These are phyloP conservation scores for Odontomyia ornata DNA, from an alignment of 2,888 invertebrate species.

Conservation along the genomic window DNA sequence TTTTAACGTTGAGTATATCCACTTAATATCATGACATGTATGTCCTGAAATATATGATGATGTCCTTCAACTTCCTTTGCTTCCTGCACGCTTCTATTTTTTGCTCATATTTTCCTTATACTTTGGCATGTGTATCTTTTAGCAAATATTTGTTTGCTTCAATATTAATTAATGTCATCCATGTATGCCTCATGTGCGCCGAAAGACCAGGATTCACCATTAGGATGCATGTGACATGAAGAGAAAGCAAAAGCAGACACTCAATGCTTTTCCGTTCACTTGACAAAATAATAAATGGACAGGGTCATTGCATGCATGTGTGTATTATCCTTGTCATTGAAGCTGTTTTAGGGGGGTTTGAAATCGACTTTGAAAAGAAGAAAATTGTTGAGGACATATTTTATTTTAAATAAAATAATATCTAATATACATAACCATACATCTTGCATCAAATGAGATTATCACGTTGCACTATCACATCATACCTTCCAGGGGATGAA, in stretches of 20 bases:
- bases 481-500: no score
- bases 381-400: no score
- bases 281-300: not conserved
- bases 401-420: no score
- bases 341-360: not conserved
- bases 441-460: no score
- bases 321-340: not conserved
- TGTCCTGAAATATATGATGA: not conserved
- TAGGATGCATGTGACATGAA: no score
- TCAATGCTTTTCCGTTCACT: not conserved
- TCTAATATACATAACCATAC: no score
- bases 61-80: not conserved
- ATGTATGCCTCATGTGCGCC: not conserved
- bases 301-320: not conserved
- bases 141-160: constrained; percentile 36
- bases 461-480: no score
- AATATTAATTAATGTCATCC: constrained; percentile 38
- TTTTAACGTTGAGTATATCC: no score
- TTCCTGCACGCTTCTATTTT: not conserved
- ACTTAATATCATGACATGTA: not conserved
- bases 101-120: not conserved
- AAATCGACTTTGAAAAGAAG: no score
- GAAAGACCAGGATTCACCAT: not conserved
- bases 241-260: not conserved
- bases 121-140: not conserved